Evolutionary conservation across 92 coral and sea anemone genomes (phyloP), one percentile per base, ranked within the genome.

Genomic region (Epizoanthus rinbou): DNA sequence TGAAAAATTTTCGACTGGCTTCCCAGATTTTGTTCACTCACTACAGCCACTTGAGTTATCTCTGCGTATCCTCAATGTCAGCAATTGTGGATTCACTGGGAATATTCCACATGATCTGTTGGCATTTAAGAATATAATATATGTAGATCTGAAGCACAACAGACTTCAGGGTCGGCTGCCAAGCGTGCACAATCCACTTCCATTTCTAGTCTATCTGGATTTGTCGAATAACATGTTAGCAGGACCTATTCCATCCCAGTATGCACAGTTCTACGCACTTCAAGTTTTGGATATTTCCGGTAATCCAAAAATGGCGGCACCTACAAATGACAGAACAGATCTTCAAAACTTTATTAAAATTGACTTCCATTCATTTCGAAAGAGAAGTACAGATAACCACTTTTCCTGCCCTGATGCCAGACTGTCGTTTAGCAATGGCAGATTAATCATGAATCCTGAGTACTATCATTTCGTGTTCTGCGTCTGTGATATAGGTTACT

Each of bases 221-320:
- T 31, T 90, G 37, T 90, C 93, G 19, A 65, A 63, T 13, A 90
- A 90, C 25, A 13, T 16, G 2, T 37, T 90, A 33, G 45, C 86
- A 63, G 93, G 90, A 6, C 58, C 80, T 41, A 73, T 90, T 18
- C 95, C 93, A 4, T 58, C 65, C 21, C 16, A 74, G 16, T 79
- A 76, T 62, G 84, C 60, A 19, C 62, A 75, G 60, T 22, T 86
- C 11, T 50, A 67, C 13, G 78, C 91, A 3, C 90, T 92, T 0
- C 82, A 80, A 24, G 53, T 84, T 68, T 47, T 92, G 58, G 95
- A 92, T 64, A 87, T 92, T 68, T 89, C 95, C 54, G 87, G 85
- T 11, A 92, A 92, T 72, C 82, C 93, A 7, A 72, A 21, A 10
- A 90, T 90, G 93, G 59, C 68, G 3, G 78, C 79, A 3, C 87